Evolutionary conservation across 1,140 invertebrate species (phyloP).

Genomic region (Procambarus virginalis): DNA sequence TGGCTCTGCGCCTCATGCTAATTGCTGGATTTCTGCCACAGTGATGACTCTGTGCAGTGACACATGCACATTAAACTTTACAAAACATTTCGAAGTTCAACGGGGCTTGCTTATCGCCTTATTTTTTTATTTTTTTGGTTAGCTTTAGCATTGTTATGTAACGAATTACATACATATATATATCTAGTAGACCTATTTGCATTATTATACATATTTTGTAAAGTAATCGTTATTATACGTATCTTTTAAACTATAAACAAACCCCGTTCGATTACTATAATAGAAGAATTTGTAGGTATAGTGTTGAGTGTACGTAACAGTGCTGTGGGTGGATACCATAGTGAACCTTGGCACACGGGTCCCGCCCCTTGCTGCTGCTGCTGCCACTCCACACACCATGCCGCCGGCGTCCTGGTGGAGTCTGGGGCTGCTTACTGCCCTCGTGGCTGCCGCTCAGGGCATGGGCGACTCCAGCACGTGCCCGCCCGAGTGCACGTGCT

Average conservation of each 20-base stretch:
- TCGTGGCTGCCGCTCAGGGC: conserved; percentile 3
- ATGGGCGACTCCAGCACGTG: conserved; percentile 77
- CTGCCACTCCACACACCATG: not conserved
- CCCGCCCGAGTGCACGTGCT: conserved; percentile 87
- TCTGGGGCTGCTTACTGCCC: not conserved
- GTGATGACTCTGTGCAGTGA: not conserved
- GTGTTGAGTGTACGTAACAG: not conserved
- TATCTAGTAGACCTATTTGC: not conserved
- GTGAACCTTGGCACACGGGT: not conserved
- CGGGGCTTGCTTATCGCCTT: conserved; percentile 21
- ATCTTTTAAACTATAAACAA: conserved; percentile 20
- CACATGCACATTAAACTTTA: conserved; percentile 6
- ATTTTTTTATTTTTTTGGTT: not conserved
- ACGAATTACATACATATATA: too few species aligned
- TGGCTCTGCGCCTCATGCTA: not conserved
- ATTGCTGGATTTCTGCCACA: not conserved
- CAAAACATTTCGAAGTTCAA: not conserved
- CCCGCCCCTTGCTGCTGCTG: not conserved
- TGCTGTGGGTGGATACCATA: not conserved
- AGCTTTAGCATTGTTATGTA: too few species aligned
- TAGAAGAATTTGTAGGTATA: not conserved
- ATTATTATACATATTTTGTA: not conserved
- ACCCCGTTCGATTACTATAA: conserved; percentile 18
- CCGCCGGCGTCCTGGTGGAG: not conserved
- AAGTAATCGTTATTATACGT: not conserved